Percentiles rank a stretch among this genome's conserved stretches.
Evolutionary conservation across 2,888 invertebrate species (phyloP).

Genomic region (Antheraea assamensis): DNA sequence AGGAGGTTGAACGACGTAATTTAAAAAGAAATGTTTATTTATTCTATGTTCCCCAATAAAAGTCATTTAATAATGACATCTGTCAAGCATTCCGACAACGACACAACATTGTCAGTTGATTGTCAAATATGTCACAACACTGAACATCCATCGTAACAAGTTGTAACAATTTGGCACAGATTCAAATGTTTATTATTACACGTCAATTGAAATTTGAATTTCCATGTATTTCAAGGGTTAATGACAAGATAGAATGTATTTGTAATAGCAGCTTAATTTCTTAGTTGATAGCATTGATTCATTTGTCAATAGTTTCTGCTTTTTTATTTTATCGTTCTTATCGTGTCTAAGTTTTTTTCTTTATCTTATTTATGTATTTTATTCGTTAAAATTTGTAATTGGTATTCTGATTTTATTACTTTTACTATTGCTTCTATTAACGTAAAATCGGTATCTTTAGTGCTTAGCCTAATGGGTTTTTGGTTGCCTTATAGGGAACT

Average conservation of each 20-base stretch:
- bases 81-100: neutral
- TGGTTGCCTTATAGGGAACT: too few species aligned
- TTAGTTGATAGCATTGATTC: too few species aligned
- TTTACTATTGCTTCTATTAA: too few species aligned
- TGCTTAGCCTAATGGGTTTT: too few species aligned
- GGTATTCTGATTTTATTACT: too few species aligned
- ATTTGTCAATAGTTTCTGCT: neutral
- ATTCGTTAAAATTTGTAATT: too few species aligned
- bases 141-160: neutral
- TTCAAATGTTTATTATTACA: slow-evolving; percentile 18
- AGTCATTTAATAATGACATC: slow-evolving; percentile 5
- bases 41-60: neutral
- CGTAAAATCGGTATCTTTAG: too few species aligned
- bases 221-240: neutral
- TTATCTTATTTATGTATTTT: too few species aligned
- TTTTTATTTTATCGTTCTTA: neutral
- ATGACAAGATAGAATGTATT: neutral
- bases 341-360: too few species aligned
- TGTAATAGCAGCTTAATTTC: too few species aligned
- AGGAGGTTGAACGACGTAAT: neutral
- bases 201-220: neutral
- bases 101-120: slow-evolving; percentile 1
- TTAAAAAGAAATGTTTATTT: neutral
- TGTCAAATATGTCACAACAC: slow-evolving; percentile 4
- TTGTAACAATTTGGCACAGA: slow-evolving; percentile 16